Conservation (phyloP, 1,140 invertebrate genomes). For the Leptopilina boulardi region DNA sequence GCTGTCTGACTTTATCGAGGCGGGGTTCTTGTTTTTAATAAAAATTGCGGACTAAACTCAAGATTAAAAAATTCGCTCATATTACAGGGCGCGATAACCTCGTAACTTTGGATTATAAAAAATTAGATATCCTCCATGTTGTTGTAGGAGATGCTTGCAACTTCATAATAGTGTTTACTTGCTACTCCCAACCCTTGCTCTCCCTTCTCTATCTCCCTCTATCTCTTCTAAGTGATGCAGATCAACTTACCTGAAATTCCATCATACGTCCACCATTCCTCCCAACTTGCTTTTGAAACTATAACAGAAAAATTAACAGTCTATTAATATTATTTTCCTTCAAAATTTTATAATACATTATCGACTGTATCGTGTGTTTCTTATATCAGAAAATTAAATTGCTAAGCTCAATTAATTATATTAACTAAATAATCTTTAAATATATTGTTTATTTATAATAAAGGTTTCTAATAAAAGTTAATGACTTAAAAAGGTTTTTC, state of each 20-base stretch:
- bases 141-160: neutral
- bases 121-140: slow-evolving; percentile 50
- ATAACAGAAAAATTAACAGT: slow-evolving; percentile 61
- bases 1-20: slow-evolving; percentile 51
- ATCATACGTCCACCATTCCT: slow-evolving; percentile 84
- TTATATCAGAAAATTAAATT: too few relatives aligned
- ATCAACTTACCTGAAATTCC: slow-evolving; percentile 81
- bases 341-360: too few relatives aligned
- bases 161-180: slow-evolving; percentile 9
- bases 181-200: neutral
- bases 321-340: slow-evolving; percentile 11
- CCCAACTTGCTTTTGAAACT: slow-evolving; percentile 78
- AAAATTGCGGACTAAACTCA: slow-evolving; percentile 52
- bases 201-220: too few relatives aligned
- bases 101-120: slow-evolving; percentile 67
- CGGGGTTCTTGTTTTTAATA: slow-evolving; percentile 61
- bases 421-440: too few relatives aligned
- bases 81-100: slow-evolving; percentile 50
- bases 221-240: too few relatives aligned
- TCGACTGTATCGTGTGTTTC: too few relatives aligned
- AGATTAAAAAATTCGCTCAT: slow-evolving; percentile 57
- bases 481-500: too few relatives aligned
- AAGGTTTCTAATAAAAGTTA: too few relatives aligned
- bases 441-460: too few relatives aligned
- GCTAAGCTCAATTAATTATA: too few relatives aligned